Conservation (phyloP, 2,797 vertebrate genomes). For the Hypotaenidia philippensis region DNA sequence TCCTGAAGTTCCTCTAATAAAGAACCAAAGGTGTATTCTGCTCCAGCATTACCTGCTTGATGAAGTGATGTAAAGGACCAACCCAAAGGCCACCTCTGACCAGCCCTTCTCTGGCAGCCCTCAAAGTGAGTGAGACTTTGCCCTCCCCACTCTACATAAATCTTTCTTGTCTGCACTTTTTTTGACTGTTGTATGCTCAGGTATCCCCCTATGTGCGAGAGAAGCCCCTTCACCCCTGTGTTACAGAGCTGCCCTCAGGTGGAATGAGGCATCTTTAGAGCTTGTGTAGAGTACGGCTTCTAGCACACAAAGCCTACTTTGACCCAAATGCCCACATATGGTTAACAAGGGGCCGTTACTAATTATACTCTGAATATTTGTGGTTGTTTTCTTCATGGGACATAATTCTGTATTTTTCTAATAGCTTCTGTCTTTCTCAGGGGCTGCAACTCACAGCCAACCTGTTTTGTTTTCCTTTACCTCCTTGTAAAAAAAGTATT, state of each 20-base stretch:
- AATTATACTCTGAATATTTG: neutral
- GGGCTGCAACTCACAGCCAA: neutral
- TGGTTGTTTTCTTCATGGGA: neutral
- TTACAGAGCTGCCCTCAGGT: fast-evolving
- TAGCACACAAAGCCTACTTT: neutral
- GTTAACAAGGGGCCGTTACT: neutral
- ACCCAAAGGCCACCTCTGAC: neutral
- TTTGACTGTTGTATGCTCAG: neutral
- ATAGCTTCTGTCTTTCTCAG: neutral
- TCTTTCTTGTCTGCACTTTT: neutral
- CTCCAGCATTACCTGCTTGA: neutral
- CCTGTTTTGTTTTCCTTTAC: neutral
- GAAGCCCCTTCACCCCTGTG: fast-evolving
- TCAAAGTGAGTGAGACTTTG: neutral
- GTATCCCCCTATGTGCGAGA: neutral
- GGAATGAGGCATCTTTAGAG: neutral
- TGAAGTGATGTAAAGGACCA: neutral
- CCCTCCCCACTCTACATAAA: neutral
- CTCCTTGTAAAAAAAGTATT: neutral
- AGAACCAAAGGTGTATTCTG: fast-evolving
- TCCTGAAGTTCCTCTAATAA: neutral
- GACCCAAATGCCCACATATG: neutral
- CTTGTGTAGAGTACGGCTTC: neutral
- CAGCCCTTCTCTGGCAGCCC: neutral
- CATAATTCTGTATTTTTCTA: neutral